Evolutionary conservation across 2,888 invertebrate species (phyloP).

Genomic region (Amblyjoppa proteus): DNA sequence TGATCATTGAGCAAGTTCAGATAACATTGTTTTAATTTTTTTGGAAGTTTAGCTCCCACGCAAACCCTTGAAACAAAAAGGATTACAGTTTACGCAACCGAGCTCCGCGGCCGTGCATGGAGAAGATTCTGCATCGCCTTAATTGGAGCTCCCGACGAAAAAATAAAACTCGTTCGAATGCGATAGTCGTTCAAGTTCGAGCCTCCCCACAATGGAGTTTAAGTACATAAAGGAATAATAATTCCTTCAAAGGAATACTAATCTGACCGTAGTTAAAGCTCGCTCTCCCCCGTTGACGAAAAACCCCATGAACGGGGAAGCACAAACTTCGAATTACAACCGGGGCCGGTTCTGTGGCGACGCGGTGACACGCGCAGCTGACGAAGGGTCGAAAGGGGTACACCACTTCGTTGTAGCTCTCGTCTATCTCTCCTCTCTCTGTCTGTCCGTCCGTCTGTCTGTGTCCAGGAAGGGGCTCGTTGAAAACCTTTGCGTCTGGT

Average conservation of each 20-base stretch:
- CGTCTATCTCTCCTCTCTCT: conserved; percentile 29
- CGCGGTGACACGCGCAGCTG: conserved; percentile 49
- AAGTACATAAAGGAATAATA: conserved; percentile 26
- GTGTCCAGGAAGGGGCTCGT: conserved; percentile 17
- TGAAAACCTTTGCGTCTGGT: conserved; percentile 22
- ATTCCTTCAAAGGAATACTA: conserved; percentile 31
- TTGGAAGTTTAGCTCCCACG: too few species aligned
- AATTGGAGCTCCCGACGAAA: background rate
- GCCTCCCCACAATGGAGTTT: background rate
- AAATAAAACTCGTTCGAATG: background rate
- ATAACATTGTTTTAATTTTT: too few species aligned
- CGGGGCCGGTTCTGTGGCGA: conserved; percentile 33
- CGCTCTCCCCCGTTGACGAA: background rate
- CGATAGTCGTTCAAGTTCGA: background rate
- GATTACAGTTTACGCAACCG: background rate
- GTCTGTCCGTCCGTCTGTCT: conserved; percentile 18
- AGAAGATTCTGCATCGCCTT: too few species aligned
- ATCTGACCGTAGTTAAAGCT: conserved; percentile 10
- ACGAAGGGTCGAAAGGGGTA: conserved; percentile 36
- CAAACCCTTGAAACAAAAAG: too few species aligned
- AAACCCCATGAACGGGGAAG: conserved; percentile 37
- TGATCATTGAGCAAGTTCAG: too few species aligned
- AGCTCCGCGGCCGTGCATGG: too few species aligned
- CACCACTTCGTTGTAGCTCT: conserved; percentile 40
- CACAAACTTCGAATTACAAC: conserved; percentile 45